These are phyloP conservation scores for Troilus luridus DNA, from an alignment of 2,888 invertebrate genomes.

Conservation along the genomic window DNA sequence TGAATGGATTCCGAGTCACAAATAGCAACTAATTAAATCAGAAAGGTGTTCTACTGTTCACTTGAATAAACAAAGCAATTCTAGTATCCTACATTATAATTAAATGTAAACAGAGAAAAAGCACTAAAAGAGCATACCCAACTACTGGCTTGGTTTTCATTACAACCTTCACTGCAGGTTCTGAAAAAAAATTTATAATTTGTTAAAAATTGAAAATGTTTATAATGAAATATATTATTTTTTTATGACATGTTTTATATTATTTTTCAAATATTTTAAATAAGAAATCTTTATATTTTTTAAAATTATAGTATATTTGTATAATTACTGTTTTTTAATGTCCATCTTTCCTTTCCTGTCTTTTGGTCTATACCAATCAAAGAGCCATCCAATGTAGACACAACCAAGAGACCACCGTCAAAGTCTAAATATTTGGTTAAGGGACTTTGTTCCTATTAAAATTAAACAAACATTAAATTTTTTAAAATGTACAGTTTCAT, in stretches of 20 bases:
- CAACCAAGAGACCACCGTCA: conserved; percentile 80
- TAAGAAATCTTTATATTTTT: background rate
- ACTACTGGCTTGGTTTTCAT: conserved; percentile 73
- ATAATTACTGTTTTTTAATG: conserved; percentile 85
- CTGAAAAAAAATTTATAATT: conserved; percentile 71
- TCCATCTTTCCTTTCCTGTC: conserved; percentile 91
- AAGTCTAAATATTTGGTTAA: conserved; percentile 55
- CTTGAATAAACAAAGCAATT: conserved; percentile 57
- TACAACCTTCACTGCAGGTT: conserved; percentile 91
- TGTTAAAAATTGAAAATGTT: conserved; percentile 53
- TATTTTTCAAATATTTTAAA: conserved; percentile 73
- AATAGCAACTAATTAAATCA: conserved; percentile 41
- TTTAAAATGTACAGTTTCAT: too few species aligned
- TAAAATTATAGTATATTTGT: background rate
- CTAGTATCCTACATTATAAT: conserved; percentile 63
- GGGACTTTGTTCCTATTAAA: conserved; percentile 55
- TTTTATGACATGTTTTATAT: conserved; percentile 79
- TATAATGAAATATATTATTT: background rate
- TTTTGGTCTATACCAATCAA: conserved; percentile 90
- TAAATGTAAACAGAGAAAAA: background rate
- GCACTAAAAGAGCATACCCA: conserved; percentile 67
- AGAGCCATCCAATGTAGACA: conserved; percentile 94
- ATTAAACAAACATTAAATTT: background rate
- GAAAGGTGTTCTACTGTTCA: conserved; percentile 56
- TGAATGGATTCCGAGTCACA: background rate